phyloP scores from a whole-genome alignment of 2,797 vertebrate genomes.

The Hybognathus amarus region DNA sequence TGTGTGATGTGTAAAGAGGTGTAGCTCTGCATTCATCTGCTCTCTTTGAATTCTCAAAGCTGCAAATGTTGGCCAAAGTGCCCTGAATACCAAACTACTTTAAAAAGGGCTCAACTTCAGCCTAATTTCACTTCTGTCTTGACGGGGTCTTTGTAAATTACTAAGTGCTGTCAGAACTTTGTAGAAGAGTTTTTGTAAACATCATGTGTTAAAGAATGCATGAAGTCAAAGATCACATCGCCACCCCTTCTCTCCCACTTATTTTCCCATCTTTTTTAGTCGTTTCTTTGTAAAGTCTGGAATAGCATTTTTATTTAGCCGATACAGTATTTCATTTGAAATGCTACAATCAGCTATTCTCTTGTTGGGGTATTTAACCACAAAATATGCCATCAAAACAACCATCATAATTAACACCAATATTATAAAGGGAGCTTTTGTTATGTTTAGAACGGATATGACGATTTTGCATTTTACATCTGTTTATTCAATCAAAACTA shows the following conservation, averaged over 20 bases:
- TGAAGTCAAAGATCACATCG: constrained; percentile 10
- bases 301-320: constrained; percentile 32
- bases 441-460: background rate
- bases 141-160: background rate
- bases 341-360: constrained; percentile 67
- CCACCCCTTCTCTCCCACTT: background rate
- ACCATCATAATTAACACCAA: background rate
- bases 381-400: constrained; percentile 10
- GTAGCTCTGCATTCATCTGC: constrained; percentile 24
- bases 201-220: constrained; percentile 15
- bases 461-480: too few relatives aligned
- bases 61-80: constrained; percentile 28
- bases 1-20: constrained; percentile 23
- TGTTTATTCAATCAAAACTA: background rate
- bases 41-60: constrained; percentile 29
- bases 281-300: background rate
- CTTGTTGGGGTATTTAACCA: constrained; percentile 61
- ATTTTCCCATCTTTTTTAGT: background rate
- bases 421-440: background rate
- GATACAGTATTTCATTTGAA: background rate
- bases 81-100: constrained; percentile 45
- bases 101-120: constrained; percentile 17
- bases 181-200: constrained; percentile 15
- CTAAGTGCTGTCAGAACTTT: background rate
- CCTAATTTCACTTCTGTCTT: constrained; percentile 4